A percentile compares a stretch with the other conserved stretches of the same genome.
phyloP scores from a whole-genome alignment of 1,140 invertebrate species.

The Drosophila hydei region DNA sequence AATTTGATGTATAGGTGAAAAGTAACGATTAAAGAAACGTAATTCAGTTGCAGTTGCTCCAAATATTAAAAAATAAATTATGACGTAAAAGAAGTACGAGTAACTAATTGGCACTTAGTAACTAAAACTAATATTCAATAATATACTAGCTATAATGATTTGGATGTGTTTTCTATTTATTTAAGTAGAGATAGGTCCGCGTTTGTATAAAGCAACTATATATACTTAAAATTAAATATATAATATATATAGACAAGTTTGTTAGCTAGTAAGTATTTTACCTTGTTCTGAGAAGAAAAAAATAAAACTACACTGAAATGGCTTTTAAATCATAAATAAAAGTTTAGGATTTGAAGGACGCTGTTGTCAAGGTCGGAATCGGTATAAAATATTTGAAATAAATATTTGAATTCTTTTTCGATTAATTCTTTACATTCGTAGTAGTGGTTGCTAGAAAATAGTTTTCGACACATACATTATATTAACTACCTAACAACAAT shows the following conservation, averaged over 20 bases:
- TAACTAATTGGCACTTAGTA: slow-evolving; percentile 28
- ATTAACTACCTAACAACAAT: not conserved
- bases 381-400: slow-evolving; percentile 1
- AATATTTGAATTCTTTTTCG: not conserved
- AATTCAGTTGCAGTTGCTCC: slow-evolving; percentile 17
- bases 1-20: slow-evolving; percentile 30
- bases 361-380: slow-evolving; percentile 9
- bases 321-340: not conserved
- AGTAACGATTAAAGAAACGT: slow-evolving; percentile 22
- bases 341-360: slow-evolving; percentile 1
- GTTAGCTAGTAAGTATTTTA: slow-evolving; percentile 40
- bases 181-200: slow-evolving; percentile 38
- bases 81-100: slow-evolving; percentile 4
- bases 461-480: not conserved
- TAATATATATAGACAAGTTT: slow-evolving; percentile 12
- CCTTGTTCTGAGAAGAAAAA: slow-evolving; percentile 11
- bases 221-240: not conserved
- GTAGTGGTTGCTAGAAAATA: not conserved
- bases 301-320: slow-evolving; percentile 17
- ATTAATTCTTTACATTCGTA: not conserved
- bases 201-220: not conserved
- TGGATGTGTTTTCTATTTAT: slow-evolving; percentile 23
- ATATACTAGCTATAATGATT: slow-evolving; percentile 14
- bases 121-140: slow-evolving; percentile 5
- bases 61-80: slow-evolving; percentile 2